Evolutionary conservation across 2,797 vertebrate species (phyloP), one percentile per base, ranked within the genome.

Genomic region (Acestrorhynchus altus): DNA sequence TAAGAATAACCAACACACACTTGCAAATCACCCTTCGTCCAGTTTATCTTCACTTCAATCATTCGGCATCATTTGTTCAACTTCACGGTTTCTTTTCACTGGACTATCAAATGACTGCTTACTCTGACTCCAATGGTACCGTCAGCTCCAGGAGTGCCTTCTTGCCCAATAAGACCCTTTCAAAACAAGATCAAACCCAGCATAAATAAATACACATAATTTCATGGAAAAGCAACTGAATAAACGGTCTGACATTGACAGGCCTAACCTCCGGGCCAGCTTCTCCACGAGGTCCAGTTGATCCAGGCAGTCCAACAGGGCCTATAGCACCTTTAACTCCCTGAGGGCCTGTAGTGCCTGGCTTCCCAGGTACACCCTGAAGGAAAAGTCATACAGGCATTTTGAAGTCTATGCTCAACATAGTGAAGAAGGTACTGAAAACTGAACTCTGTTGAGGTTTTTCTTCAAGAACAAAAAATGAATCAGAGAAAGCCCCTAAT

Each of bases 301-400:
- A 87, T 83, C 98, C 98, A 6, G 95, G 94, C 80, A 94, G 92
- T 59, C 98, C 98, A 20, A 95, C 88, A 8, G 91, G 93, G 42
- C 97, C 98, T 63, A 94, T 82, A 0, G 96, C 95, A 11, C 98
- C 98, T 90, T 93, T 94, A 54, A 93, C 89, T 15, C 98, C 98
- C 44, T 92, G 86, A 78, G 90, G 83, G 28, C 98, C 98, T 0
- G 95, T 83, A 52, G 91, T 78, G 59, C 97, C 98, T 16, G 90
- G 74, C 91, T 99, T 99, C 84, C 98, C 98, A 31, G 97, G 97
- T 64, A 93, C 93, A 72, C 98, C 98, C 98, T 99, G 77, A 79
- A 51, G 64, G 77, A 78, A 46, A 59, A 70, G 22, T 26, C 46
- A 63, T n/a, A 47, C 60, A 13, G 67, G 10, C 15, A 24, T 31